phyloP scores from a whole-genome alignment of 2,797 vertebrate genomes.

The Paedocypris micromegethes region DNA sequence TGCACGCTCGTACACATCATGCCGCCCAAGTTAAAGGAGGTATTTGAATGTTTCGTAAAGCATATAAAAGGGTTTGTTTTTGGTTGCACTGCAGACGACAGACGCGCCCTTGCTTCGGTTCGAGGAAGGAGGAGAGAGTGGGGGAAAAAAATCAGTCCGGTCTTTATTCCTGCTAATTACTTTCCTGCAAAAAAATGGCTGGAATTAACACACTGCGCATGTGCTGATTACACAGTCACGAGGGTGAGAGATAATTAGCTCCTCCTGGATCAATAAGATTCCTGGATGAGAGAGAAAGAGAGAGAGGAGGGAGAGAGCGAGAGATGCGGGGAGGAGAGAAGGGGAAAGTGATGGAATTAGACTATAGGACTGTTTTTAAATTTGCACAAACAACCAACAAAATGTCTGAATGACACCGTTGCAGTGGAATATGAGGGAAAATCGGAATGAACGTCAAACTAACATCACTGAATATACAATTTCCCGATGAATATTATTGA shows the following conservation, averaged over 20 bases:
- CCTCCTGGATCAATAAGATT: constrained; percentile 99
- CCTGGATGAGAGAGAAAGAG: constrained; percentile 80
- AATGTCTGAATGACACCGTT: not conserved
- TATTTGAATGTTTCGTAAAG: constrained; percentile 72
- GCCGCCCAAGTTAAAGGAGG: constrained; percentile 69
- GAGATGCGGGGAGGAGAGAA: constrained; percentile 66
- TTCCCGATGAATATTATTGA: no score
- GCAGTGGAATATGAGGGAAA: not conserved
- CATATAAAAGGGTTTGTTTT: constrained; percentile 80
- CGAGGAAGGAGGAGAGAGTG: constrained; percentile 91
- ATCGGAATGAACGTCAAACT: not conserved
- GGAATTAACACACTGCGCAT: constrained; percentile 99
- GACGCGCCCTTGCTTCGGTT: constrained; percentile 81
- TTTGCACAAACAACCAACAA: constrained; percentile 38
- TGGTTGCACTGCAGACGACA: constrained; percentile 87
- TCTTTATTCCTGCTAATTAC: constrained; percentile 99
- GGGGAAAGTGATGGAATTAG: constrained; percentile 46
- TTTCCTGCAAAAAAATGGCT: constrained; percentile 99
- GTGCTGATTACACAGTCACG: constrained; percentile 99
- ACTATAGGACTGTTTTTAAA: constrained; percentile 31
- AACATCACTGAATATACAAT: no score
- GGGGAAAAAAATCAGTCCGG: constrained; percentile 92
- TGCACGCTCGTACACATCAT: constrained; percentile 79
- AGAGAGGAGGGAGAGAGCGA: constrained; percentile 62
- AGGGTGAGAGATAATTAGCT: constrained; percentile 99